These are phyloP conservation scores for Drosophila prostipennis DNA, from an alignment of 2,888 invertebrate species.

Conservation along the genomic window DNA sequence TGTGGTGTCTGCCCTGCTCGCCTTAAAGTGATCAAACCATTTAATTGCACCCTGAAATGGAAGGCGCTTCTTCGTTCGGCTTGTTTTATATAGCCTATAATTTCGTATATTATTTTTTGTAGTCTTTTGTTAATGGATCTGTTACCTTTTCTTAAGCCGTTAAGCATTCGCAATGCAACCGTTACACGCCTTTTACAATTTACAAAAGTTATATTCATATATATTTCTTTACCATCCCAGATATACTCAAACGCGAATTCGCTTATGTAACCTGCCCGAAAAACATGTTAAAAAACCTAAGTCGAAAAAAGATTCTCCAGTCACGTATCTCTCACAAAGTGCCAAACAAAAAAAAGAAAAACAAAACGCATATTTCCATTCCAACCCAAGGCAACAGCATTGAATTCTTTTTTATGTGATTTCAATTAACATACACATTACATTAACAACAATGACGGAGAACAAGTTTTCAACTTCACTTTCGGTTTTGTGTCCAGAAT, in stretches of 20 bases:
- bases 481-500: conserved; percentile 37
- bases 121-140: conserved; percentile 24
- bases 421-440: conserved; percentile 39
- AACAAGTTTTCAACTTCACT: conserved; percentile 43
- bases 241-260: conserved; percentile 7
- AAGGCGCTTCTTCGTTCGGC: conserved; percentile 35
- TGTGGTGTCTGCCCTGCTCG: conserved; percentile 6
- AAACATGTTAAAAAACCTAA: conserved; percentile 2
- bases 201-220: neutral
- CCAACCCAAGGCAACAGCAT: conserved; percentile 40
- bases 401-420: conserved; percentile 34
- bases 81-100: conserved; percentile 56
- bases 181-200: conserved; percentile 33
- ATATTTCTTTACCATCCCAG: conserved; percentile 21
- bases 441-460: conserved; percentile 19
- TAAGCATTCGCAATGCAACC: conserved; percentile 50
- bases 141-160: conserved; percentile 24
- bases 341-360: neutral
- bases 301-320: conserved; percentile 28
- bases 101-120: conserved; percentile 37
- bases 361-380: conserved; percentile 31
- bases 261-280: conserved; percentile 37
- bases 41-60: conserved; percentile 65
- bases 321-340: conserved; percentile 20
- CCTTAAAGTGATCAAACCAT: conserved; percentile 42